phyloP scores from a whole-genome alignment of 35 echinoderm and acorn worm species.

The Eucidaris tribuloides region DNA sequence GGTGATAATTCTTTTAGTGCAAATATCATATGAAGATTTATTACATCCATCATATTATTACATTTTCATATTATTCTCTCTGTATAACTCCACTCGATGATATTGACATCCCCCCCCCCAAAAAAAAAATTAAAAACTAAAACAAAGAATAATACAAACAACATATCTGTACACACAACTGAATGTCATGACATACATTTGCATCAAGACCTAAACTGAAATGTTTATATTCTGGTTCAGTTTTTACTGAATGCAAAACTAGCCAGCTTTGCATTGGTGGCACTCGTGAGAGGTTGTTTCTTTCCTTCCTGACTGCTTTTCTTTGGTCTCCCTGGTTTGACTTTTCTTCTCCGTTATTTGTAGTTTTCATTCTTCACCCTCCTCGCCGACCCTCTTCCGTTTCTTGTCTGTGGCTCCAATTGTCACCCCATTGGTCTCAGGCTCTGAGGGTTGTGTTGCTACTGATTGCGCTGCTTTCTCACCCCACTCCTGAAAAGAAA shows the following conservation, averaged over 20 bases:
- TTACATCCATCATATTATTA: no score
- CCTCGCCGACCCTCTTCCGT: conserved; percentile 25
- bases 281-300: conserved; percentile 36
- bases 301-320: background rate
- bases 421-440: conserved; percentile 17
- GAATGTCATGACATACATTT: no score
- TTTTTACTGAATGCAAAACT: conserved; percentile 70
- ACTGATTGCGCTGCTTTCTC: conserved; percentile 43
- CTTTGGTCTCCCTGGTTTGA: conserved; percentile 24
- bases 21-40: no score
- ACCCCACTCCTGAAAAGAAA: conserved; percentile 59
- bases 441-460: background rate
- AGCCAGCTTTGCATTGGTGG: conserved; percentile 76
- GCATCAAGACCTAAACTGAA: no score
- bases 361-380: conserved; percentile 49
- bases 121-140: no score
- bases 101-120: no score
- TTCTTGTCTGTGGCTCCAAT: conserved; percentile 14
- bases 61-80: no score
- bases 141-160: no score
- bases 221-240: no score
- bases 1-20: no score
- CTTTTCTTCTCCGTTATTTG: conserved; percentile 5
- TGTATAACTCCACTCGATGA: no score
- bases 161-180: no score